Base-by-base conservation (phyloP, 2,888 invertebrate species). In the Ferdinandea cuprea region DNA sequence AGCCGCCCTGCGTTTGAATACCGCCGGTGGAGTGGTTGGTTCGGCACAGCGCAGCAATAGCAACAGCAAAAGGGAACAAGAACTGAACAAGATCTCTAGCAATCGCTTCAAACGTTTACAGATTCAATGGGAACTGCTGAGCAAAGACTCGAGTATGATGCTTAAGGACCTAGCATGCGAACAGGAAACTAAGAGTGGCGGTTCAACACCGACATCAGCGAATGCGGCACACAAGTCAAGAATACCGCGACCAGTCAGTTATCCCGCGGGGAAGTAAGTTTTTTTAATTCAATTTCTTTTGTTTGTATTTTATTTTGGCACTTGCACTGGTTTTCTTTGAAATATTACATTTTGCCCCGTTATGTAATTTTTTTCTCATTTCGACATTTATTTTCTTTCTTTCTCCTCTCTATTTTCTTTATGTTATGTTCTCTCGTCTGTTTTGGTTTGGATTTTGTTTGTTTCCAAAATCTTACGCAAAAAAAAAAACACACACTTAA, bases 111-210 rank as follows among this genome's bases (percentile, higher is more conserved):
- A 91, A 86, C 89, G 91, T 15, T 85, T 91, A 78, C 91, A 91
- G 86, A 91, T 91, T 56, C 91, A 91, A 85, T 91, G 91, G 91
- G 91, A 91, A 85, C 86, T 91, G 73, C 88, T 91, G 85, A 91
- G 91, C 85, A 91, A 91, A 77, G 91, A 91, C 78, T 89, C 90
- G 3, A 89, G 89, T 85, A 88, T 89, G 88, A 79, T 87, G 74
- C 87, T 90, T 8, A 91, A 91, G 66, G 91, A 91, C 71, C 86
- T 91, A 84, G 90, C 89, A 66, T 87, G 87, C 58, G 89, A 87
- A 52, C 89, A 89, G 85, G 89, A 90, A 71, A 91, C 90, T 25
- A 89, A 91, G 63, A 91, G 91, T 77, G 91, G 91, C 4, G 91
- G 91, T 1, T 91, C 90, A 5, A 91, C 91, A 58, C 91, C 91